Conservation (phyloP, 2,888 invertebrate genomes). For the Leptarthrus brevirostris region DNA sequence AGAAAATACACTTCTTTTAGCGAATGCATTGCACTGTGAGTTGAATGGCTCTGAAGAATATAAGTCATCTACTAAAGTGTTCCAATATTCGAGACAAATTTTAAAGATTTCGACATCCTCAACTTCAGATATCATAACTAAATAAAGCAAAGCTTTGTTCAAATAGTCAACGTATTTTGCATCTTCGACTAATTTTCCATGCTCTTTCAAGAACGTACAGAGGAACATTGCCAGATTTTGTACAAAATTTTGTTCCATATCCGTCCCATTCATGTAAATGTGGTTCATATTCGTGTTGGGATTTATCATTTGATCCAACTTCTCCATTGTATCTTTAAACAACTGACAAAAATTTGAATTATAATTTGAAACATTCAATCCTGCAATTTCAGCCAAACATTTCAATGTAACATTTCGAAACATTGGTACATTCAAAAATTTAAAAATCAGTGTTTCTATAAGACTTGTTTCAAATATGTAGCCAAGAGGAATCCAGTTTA, state of each 20-base stretch:
- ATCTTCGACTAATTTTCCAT: constrained; percentile 88
- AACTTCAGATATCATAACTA: constrained; percentile 94
- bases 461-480: constrained; percentile 99
- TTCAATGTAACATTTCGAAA: constrained; percentile 98
- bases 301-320: constrained; percentile 92
- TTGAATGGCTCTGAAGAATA: constrained; percentile 87
- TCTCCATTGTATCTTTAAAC: constrained; percentile 92
- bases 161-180: constrained; percentile 81
- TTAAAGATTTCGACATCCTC: constrained; percentile 99
- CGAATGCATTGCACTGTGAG: constrained; percentile 62
- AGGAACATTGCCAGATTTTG: constrained; percentile 98
- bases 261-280: constrained; percentile 92
- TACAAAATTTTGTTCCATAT: constrained; percentile 98
- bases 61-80: constrained; percentile 89
- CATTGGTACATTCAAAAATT: constrained; percentile 97
- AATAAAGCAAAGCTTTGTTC: constrained; percentile 85
- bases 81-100: constrained; percentile 99
- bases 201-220: constrained; percentile 96
- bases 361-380: constrained; percentile 88
- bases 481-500: constrained; percentile 99
- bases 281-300: constrained; percentile 90
- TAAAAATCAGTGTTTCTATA: constrained; percentile 92
- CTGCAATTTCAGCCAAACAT: constrained; percentile 98
- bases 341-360: constrained; percentile 92
- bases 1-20: constrained; percentile 65